Conservation (phyloP, 1,140 invertebrate species). For the Bombus polaris region DNA sequence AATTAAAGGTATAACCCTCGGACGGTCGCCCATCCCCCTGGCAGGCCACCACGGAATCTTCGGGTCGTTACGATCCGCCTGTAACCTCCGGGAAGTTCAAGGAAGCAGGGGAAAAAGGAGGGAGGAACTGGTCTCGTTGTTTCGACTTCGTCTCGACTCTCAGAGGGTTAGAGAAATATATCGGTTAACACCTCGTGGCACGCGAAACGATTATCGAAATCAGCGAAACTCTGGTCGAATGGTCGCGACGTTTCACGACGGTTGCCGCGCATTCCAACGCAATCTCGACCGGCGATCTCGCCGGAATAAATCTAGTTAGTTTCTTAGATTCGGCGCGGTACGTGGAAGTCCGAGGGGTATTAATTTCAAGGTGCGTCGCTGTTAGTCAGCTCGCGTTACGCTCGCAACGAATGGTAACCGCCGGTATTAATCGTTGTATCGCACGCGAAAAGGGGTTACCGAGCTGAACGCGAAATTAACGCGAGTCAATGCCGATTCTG, state of each 20-base stretch:
- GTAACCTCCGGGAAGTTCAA: not conserved
- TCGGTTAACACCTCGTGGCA: conserved; percentile 39
- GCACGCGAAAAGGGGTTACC: conserved; percentile 50
- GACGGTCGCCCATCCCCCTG: conserved; percentile 15
- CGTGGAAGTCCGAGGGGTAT: conserved; percentile 37
- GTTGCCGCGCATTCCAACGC: conserved; percentile 1
- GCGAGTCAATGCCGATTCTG: conserved; percentile 46
- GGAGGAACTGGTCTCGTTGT: not conserved
- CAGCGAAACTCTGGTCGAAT: not conserved
- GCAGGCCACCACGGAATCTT: conserved; percentile 21
- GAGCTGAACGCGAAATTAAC: conserved; percentile 49
- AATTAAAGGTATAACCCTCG: conserved; percentile 74
- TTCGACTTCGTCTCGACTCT: conserved; percentile 12
- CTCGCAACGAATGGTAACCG: conserved; percentile 53
- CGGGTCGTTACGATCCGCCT: conserved; percentile 2
- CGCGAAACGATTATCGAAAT: conserved; percentile 37
- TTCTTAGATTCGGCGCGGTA: conserved; percentile 48
- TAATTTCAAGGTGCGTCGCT: conserved; percentile 56
- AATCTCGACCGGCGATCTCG: conserved; percentile 31
- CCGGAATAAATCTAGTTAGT: conserved; percentile 47
- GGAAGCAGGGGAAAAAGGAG: too few species aligned
- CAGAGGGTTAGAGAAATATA: conserved; percentile 17
- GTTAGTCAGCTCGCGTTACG: conserved; percentile 51
- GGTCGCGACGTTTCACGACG: not conserved
- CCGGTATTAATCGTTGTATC: conserved; percentile 55